Conservation (phyloP, 2,797 vertebrate species). For the Tokudaia muenninki region DNA sequence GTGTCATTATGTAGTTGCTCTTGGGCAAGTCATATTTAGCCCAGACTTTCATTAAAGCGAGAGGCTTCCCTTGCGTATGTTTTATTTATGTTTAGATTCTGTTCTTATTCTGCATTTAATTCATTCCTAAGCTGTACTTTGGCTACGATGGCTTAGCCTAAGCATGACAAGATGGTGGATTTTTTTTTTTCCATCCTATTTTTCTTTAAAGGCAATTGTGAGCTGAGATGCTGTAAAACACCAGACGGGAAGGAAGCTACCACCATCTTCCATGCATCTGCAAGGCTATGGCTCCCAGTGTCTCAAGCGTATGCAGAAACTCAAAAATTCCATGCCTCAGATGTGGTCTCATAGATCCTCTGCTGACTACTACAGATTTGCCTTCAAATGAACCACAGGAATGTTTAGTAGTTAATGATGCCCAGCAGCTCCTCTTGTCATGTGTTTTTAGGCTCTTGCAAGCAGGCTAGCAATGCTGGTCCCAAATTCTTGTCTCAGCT, state of each 20-base stretch:
- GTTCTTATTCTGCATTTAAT: conserved; percentile 66
- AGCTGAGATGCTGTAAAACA: conserved; percentile 52
- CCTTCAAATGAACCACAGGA: conserved; percentile 81
- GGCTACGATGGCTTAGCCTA: conserved; percentile 56
- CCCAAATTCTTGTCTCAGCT: background rate
- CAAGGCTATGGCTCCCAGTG: background rate
- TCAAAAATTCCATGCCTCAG: conserved; percentile 65
- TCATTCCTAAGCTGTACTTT: conserved; percentile 64
- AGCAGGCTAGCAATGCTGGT: background rate
- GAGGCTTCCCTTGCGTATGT: background rate
- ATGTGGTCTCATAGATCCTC: conserved; percentile 68
- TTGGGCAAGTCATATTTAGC: conserved; percentile 40
- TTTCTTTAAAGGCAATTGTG: conserved; percentile 62
- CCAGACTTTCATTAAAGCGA: background rate
- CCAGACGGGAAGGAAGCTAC: conserved; percentile 63
- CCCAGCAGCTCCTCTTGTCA: conserved; percentile 48
- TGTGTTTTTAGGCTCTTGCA: conserved; percentile 27
- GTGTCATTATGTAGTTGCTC: background rate
- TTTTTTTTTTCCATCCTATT: conserved; percentile 58
- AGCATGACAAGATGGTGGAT: conserved; percentile 48
- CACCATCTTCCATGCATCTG: conserved; percentile 64
- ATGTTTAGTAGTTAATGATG: conserved; percentile 74
- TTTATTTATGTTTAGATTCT: conserved; percentile 55
- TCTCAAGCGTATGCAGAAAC: conserved; percentile 38
- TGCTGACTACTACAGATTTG: conserved; percentile 63